Evolutionary conservation across 2,113 vertebrate genomes (phyloP).

Genomic region (Neodontobutis hainanensis): DNA sequence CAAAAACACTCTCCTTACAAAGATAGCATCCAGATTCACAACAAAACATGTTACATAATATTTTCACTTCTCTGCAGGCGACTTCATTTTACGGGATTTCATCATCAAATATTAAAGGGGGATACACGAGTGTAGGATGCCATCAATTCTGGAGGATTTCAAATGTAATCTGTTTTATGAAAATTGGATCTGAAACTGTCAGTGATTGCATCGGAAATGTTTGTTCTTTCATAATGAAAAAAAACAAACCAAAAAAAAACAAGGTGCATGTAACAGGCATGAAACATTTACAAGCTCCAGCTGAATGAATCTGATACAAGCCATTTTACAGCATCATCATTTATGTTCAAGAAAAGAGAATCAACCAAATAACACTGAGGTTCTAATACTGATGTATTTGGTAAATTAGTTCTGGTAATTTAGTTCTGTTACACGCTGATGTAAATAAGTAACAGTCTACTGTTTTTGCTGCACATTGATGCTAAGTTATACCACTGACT

Average conservation of each 20-base stretch:
- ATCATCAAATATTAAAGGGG: too few relatives aligned
- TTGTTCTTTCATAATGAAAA: neutral
- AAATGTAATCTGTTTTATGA: neutral
- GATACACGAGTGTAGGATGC: neutral
- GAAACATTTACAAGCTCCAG: neutral
- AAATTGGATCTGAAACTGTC: neutral
- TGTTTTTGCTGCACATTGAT: too few relatives aligned
- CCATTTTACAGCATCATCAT: too few relatives aligned
- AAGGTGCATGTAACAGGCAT: neutral
- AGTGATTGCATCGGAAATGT: neutral
- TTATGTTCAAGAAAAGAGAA: too few relatives aligned
- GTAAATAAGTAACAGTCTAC: too few relatives aligned
- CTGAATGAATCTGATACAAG: neutral
- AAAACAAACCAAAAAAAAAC: neutral
- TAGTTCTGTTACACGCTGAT: too few relatives aligned
- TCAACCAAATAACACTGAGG: too few relatives aligned
- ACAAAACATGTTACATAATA: constrained; percentile 4
- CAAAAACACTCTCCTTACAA: neutral
- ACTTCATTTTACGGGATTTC: neutral
- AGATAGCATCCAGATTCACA: too few relatives aligned
- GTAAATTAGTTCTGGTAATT: too few relatives aligned
- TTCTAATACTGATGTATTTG: too few relatives aligned
- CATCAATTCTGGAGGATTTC: neutral
- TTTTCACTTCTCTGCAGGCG: neutral
- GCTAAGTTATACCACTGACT: constrained; percentile 30